Evolutionary conservation across 2,113 vertebrate genomes (phyloP).

Genomic region (Podocnemis expansa): DNA sequence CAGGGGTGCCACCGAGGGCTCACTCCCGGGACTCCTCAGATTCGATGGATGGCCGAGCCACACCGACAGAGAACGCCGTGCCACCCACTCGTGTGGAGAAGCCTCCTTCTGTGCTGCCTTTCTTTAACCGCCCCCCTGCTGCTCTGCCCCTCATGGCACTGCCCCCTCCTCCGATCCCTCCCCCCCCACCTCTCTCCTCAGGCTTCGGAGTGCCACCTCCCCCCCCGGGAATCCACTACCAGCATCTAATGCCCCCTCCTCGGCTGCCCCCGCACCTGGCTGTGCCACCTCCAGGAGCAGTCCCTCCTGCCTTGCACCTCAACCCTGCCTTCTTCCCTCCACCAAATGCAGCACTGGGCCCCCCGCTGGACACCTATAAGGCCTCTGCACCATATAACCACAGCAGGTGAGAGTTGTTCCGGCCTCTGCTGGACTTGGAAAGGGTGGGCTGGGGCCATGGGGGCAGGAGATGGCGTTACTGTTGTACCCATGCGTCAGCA

Average conservation of each 20-base stretch:
- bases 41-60: slow-evolving; percentile 73
- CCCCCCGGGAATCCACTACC: slow-evolving; percentile 78
- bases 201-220: slow-evolving; percentile 76
- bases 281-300: slow-evolving; percentile 76
- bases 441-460: neutral
- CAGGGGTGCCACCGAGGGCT: slow-evolving; percentile 86
- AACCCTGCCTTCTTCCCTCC: slow-evolving; percentile 90
- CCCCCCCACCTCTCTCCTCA: slow-evolving; percentile 73
- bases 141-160: slow-evolving; percentile 78
- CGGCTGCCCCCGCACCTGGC: slow-evolving; percentile 82
- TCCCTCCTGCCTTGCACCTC: slow-evolving; percentile 85
- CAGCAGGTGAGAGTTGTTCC: slow-evolving; percentile 80
- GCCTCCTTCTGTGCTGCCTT: slow-evolving; percentile 78
- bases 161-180: slow-evolving; percentile 70
- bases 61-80: slow-evolving; percentile 75
- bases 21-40: slow-evolving; percentile 81
- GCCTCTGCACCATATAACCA: slow-evolving; percentile 81
- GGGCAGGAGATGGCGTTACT: too few species aligned
- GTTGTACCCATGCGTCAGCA: neutral
- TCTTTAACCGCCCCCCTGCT: slow-evolving; percentile 76
- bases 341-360: slow-evolving; percentile 76
- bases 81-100: slow-evolving; percentile 77
- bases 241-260: slow-evolving; percentile 80
- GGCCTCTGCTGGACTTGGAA: accelerated
- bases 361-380: slow-evolving; percentile 79